A percentile compares a stretch with the other conserved stretches of the same genome.
These are phyloP conservation scores for Nasonia vitripennis DNA, from an alignment of 1,140 invertebrate species.

Conservation along the genomic window DNA sequence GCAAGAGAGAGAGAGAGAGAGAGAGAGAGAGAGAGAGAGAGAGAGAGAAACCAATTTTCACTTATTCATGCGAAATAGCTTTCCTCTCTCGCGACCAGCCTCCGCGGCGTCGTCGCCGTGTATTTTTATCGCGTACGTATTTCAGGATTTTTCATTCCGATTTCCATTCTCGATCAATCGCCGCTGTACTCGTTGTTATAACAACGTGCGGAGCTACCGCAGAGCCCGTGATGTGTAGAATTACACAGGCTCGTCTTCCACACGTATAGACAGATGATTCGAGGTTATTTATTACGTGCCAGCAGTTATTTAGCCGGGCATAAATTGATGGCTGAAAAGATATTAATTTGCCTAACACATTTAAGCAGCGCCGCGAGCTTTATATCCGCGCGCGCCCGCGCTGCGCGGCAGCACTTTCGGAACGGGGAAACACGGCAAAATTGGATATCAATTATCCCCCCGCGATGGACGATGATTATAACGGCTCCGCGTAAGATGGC, in stretches of 20 bases:
- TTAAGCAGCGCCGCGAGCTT: slow-evolving; percentile 34
- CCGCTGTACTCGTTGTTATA: background rate
- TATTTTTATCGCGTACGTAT: slow-evolving; percentile 14
- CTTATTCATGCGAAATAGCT: slow-evolving; percentile 50
- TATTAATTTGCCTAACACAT: slow-evolving; percentile 53
- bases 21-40: slow-evolving; percentile 18
- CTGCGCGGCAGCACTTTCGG: slow-evolving; percentile 35
- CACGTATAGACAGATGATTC: background rate
- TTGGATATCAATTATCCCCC: slow-evolving; percentile 52
- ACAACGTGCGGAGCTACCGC: too few relatives aligned
- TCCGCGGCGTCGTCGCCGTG: background rate
- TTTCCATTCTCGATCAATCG: background rate
- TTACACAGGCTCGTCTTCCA: slow-evolving; percentile 1
- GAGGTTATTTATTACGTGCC: slow-evolving; percentile 50
- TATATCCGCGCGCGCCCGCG: background rate
- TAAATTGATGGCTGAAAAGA: slow-evolving; percentile 51
- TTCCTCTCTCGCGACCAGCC: background rate
- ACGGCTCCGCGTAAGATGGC: slow-evolving; percentile 52
- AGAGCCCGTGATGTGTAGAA: background rate
- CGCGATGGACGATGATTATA: slow-evolving; percentile 49
- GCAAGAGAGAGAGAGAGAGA: background rate
- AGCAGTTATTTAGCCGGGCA: slow-evolving; percentile 51
- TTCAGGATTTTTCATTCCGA: slow-evolving; percentile 41
- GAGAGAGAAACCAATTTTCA: slow-evolving; percentile 53
- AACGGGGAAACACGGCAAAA: slow-evolving; percentile 45